Conservation (phyloP, 2,797 vertebrate genomes). For the Anniella stebbinsi region DNA sequence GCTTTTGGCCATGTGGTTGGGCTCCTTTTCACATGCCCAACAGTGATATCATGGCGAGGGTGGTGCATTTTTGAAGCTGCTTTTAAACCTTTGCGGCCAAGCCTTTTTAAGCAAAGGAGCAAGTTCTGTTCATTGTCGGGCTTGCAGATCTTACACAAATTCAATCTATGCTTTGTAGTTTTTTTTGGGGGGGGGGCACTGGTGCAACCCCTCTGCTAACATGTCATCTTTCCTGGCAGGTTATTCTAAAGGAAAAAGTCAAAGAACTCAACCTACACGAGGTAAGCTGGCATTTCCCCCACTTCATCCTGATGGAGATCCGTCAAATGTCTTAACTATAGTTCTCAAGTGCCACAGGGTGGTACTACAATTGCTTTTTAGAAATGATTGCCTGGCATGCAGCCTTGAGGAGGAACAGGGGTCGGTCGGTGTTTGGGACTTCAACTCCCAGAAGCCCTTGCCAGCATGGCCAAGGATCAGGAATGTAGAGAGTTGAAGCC, state of each 20-base stretch:
- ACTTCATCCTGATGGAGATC: no score
- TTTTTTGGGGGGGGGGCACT: no score
- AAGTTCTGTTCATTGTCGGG: background rate
- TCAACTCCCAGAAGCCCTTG: no score
- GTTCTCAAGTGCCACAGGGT: background rate
- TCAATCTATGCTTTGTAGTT: background rate
- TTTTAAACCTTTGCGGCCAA: background rate
- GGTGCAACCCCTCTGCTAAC: background rate
- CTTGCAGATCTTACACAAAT: background rate
- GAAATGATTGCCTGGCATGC: background rate
- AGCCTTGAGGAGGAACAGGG: background rate
- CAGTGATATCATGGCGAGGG: no score
- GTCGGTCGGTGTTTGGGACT: no score
- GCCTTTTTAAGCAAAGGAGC: background rate
- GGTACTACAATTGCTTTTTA: background rate
- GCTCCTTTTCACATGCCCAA: background rate
- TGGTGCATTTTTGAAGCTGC: background rate
- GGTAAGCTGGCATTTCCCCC: slow-evolving; percentile 80
- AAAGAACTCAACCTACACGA: slow-evolving; percentile 99
- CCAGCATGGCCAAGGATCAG: no score
- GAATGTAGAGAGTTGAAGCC: no score
- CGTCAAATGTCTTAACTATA: no score
- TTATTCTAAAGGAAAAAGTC: slow-evolving; percentile 99
- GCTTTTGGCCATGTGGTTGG: background rate
- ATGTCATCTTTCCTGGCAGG: slow-evolving; percentile 79